These are phyloP conservation scores for Sipha maydis DNA, from an alignment of 2,888 invertebrate species.

Conservation along the genomic window DNA sequence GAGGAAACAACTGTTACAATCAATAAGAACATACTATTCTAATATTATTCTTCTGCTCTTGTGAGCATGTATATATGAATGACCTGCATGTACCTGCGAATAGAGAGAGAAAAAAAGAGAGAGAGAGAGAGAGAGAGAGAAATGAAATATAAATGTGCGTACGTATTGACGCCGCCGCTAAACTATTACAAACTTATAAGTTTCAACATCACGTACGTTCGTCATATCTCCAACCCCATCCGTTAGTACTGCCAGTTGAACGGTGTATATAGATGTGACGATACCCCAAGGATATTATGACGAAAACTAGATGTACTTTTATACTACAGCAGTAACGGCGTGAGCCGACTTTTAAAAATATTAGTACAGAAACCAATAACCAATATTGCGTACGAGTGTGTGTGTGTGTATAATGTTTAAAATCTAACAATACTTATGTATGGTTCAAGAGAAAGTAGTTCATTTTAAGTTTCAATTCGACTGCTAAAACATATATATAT, in stretches of 20 bases:
- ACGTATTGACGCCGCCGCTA: background rate
- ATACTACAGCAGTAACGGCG: background rate
- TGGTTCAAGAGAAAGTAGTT: too few relatives aligned
- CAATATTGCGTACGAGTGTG: background rate
- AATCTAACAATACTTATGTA: background rate
- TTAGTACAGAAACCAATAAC: background rate
- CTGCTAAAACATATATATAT: background rate
- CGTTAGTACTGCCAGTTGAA: background rate
- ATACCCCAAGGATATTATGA: background rate
- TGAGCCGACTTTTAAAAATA: conserved; percentile 12
- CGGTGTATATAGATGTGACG: background rate
- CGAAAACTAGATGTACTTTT: background rate
- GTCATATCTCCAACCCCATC: background rate
- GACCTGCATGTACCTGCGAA: background rate
- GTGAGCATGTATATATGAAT: background rate
- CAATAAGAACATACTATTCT: too few relatives aligned
- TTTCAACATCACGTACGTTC: background rate
- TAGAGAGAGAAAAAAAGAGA: background rate
- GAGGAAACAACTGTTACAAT: background rate
- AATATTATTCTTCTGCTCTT: too few relatives aligned
- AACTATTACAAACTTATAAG: background rate
- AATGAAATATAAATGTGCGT: background rate
- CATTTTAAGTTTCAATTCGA: background rate
- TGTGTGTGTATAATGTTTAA: background rate
- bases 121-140: background rate